Evolutionary conservation across 1,140 invertebrate genomes (phyloP), one percentile per base, ranked within the genome.

Genomic region (Apis florea): DNA sequence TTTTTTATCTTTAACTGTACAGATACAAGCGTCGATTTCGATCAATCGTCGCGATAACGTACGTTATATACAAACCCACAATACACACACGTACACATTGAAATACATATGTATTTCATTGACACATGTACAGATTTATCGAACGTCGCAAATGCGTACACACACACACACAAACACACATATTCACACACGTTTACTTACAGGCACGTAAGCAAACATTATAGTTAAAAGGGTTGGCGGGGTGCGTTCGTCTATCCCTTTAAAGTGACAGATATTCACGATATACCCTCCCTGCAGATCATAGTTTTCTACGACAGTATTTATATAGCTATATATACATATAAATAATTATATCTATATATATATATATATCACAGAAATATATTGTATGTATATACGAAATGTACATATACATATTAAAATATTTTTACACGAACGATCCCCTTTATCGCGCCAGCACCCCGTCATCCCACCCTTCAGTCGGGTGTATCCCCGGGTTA

Each of bases 291-390:
- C 47, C 51, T 31, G 54, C 80, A 74, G 68, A 89, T 89, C 83
- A 92, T 92, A 92, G 85, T 93, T 93, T 92, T 92, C 59, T 92
- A 92, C 89, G 79, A 82, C 90, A 93, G 88, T 93, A 92, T 92
- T 93, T 93, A 92, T 92, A 92, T 90, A 92, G 87, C 85, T 92
- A 90, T 90, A 90, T 86, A 78, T 89, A 63, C 17, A 31, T 10
- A 63, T 31, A 63, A 31, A 63, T 76, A 51, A 63, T 40, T 40
- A 74, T 82, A 84, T 67, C 82, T 40, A 84, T 73, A 77, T 77
- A 85, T 85, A 89, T 88, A 83, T 85, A 73, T 67, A 70, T 53
- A 77, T 75, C 70, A 86, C 51, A 87, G 51, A 79, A 61, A 26
- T 67, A 61, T 69, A 75, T 72, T 47, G 31, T 63, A 79, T 84